Evolutionary conservation across 2,113 vertebrate genomes (phyloP).

Genomic region (Pipa parva): DNA sequence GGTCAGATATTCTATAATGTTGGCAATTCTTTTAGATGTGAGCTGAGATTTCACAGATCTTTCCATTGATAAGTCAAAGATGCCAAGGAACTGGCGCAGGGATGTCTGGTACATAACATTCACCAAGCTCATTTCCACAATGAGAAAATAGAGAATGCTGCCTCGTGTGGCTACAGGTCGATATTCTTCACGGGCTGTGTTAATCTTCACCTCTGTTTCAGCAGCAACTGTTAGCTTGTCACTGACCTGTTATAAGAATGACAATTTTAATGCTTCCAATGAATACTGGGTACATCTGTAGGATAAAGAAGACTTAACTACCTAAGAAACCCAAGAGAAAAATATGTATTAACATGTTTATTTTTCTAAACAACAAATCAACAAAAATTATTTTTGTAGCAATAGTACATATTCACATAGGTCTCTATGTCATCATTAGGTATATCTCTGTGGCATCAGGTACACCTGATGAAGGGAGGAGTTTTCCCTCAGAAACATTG

Average conservation of each 20-base stretch:
- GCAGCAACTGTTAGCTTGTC: conserved; percentile 70
- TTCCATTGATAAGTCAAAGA: conserved; percentile 73
- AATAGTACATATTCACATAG: too few species aligned
- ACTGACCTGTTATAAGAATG: conserved; percentile 64
- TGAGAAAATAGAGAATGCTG: conserved; percentile 80
- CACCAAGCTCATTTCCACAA: conserved; percentile 79
- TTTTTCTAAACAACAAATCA: too few species aligned
- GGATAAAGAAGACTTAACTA: too few species aligned
- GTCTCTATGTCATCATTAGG: too few species aligned
- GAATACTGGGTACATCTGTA: too few species aligned
- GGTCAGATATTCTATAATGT: conserved; percentile 70
- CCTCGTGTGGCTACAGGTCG: conserved; percentile 73
- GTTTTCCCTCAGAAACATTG: too few species aligned
- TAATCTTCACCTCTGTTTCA: conserved; percentile 77
- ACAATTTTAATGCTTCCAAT: too few species aligned
- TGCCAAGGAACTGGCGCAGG: conserved; percentile 71
- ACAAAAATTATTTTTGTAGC: too few species aligned
- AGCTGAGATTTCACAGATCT: conserved; percentile 65
- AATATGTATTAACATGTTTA: too few species aligned
- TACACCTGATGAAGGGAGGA: too few species aligned
- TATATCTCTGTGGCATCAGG: too few species aligned
- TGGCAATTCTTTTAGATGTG: conserved; percentile 68
- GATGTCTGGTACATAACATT: conserved; percentile 84
- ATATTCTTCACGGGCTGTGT: conserved; percentile 75
- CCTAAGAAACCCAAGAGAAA: too few species aligned